phyloP scores from a whole-genome alignment of 2,113 vertebrate species.

The Ammodramus savannarum region DNA sequence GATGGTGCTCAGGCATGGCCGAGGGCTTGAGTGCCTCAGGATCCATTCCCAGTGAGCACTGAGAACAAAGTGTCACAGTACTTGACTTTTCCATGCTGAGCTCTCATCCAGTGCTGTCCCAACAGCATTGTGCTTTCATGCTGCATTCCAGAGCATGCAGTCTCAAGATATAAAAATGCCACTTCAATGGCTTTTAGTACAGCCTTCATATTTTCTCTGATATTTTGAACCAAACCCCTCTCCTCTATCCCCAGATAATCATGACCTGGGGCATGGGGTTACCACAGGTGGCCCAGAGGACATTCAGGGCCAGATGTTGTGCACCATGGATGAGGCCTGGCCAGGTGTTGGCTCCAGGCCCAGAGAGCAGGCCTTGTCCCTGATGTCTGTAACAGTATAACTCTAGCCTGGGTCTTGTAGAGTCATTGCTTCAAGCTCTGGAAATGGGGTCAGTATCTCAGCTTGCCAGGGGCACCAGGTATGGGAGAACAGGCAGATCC shows the following conservation, averaged over 20 bases:
- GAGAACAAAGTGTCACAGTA: background rate
- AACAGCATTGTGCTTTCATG: background rate
- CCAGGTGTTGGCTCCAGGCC: background rate
- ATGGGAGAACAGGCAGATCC: background rate
- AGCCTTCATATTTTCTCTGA: background rate
- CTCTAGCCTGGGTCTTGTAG: background rate
- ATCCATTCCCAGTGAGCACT: background rate
- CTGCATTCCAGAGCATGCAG: background rate
- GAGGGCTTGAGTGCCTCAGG: background rate
- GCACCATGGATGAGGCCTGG: background rate
- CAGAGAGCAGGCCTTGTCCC: background rate
- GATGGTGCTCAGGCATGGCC: fast-evolving
- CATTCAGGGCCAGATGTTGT: background rate
- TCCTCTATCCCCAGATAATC: background rate
- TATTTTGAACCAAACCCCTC: background rate
- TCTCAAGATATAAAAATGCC: background rate
- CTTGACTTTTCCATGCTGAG: fast-evolving
- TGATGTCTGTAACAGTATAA: background rate
- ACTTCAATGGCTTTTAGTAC: background rate
- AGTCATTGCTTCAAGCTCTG: background rate
- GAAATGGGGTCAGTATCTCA: background rate
- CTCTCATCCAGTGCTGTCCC: fast-evolving
- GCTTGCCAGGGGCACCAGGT: background rate
- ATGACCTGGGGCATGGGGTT: background rate
- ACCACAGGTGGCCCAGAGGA: background rate